These are phyloP conservation scores for Anoplopoma fimbria DNA, from an alignment of 2,113 vertebrate species.

Conservation along the genomic window DNA sequence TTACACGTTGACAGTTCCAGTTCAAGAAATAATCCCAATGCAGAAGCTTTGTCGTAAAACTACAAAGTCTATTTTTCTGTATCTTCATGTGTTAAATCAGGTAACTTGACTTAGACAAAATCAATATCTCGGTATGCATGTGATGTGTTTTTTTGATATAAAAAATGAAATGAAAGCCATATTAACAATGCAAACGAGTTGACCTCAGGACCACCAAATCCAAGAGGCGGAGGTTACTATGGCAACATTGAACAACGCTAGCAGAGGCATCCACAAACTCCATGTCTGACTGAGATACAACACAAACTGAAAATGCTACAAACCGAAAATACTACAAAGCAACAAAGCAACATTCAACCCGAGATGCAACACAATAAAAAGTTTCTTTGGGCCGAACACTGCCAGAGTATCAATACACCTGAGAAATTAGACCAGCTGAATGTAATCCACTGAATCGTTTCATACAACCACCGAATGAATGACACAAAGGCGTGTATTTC, in stretches of 20 bases:
- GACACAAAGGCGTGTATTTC: neutral
- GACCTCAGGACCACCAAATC: slow-evolving; percentile 28
- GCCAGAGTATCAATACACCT: slow-evolving; percentile 37
- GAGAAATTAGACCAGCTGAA: slow-evolving; percentile 39
- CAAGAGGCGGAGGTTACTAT: slow-evolving; percentile 24
- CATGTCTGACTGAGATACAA: slow-evolving; percentile 18
- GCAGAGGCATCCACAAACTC: slow-evolving; percentile 3
- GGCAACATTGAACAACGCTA: slow-evolving; percentile 45
- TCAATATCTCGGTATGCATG: neutral
- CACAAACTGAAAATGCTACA: slow-evolving; percentile 3
- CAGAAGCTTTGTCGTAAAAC: neutral
- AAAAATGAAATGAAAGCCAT: slow-evolving; percentile 18
- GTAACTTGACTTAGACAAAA: neutral
- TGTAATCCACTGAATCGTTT: slow-evolving; percentile 2
- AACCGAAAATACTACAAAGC: slow-evolving; percentile 8
- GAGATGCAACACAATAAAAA: slow-evolving; percentile 27
- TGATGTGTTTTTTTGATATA: slow-evolving; percentile 4
- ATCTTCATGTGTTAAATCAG: neutral
- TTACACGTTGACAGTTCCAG: slow-evolving; percentile 5
- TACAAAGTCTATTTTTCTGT: neutral
- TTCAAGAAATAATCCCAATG: neutral
- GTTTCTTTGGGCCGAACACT: slow-evolving; percentile 14
- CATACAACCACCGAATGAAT: neutral
- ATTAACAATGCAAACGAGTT: slow-evolving; percentile 44
- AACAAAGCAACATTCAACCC: neutral